Base-by-base conservation (phyloP, 2,113 vertebrate species). In the Morone chrysops region DNA sequence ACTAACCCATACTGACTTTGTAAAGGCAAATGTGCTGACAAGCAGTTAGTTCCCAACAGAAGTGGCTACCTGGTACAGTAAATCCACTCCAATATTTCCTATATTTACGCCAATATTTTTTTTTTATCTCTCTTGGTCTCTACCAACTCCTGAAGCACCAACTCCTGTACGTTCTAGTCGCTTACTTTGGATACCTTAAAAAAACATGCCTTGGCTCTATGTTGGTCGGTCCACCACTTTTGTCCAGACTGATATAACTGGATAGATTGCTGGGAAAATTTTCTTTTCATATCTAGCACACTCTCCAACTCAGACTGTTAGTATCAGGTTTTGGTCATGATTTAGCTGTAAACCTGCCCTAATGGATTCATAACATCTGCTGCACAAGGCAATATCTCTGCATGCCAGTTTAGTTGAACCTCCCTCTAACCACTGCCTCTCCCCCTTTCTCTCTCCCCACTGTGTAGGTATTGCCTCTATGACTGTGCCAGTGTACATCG, bases 401-500 rank as follows among this genome's bases (percentile, higher is more conserved):
- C 43, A 8, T 10, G 60, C 3, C 63, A 45, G 22, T 67, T 56
- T 16, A 43, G 13, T 45, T 43, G 54, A 56, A 20, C 1, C 60
- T 45, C 9, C 57, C 6, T 1, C 48, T 41, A n/a, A 68, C 48
- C 0, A 0, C n/a, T 1, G 4, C 13, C n/a, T 61, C 16, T n/a
- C 25, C 17, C 20, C 43, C 6, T 17, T 12, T 25, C 16, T 16
- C 20, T 10, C 17, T 6, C 13, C 48, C n/a, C 18, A 67, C 70
- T 71, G 67, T 80, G 11, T 17, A 99, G 98, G 98, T 80, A 92
- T 99, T 31, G 96, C 97, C n/a, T 99, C 98, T 20, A 99, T 99
- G 98, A 99, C 97, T 0, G 97, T 99, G 62, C 98, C 98, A 0
- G 97, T 99, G 68, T 99, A 99, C 93, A 98, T 99, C 0, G 98